Percentiles rank a stretch among this genome's conserved stretches.
These are phyloP conservation scores for Melanotaenia parkinsoni DNA, from an alignment of 2,797 vertebrate species.

Conservation along the genomic window DNA sequence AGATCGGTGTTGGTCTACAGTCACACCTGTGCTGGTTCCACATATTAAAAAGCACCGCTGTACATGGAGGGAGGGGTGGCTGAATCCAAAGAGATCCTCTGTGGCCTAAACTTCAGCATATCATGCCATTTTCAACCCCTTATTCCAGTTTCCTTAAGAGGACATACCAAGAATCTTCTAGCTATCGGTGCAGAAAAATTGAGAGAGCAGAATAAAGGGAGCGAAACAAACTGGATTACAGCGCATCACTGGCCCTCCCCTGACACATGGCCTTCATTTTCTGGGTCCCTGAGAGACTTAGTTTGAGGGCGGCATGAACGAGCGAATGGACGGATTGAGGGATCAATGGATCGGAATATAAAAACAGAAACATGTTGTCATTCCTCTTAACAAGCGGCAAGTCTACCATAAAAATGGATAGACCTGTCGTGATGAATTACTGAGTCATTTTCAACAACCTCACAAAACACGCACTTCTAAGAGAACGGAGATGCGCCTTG, in stretches of 20 bases:
- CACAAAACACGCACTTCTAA: conserved; percentile 32
- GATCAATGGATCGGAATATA: conserved; percentile 35
- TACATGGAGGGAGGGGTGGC: neutral
- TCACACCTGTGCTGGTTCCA: conserved; percentile 14
- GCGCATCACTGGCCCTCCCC: conserved; percentile 69
- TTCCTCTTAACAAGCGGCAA: conserved; percentile 30
- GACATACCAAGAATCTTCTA: conserved; percentile 52
- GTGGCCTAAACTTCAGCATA: conserved; percentile 37
- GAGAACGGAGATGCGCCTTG: conserved; percentile 25
- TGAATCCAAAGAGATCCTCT: conserved; percentile 24
- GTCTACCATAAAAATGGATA: conserved; percentile 47
- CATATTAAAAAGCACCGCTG: conserved; percentile 1
- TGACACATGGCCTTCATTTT: conserved; percentile 75
- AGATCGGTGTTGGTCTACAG: neutral
- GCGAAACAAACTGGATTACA: conserved; percentile 82
- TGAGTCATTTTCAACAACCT: conserved; percentile 48
- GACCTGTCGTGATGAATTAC: conserved; percentile 68
- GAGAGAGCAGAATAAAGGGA: conserved; percentile 71
- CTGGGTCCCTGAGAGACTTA: conserved; percentile 42
- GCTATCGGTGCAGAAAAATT: conserved; percentile 64
- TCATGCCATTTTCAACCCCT: conserved; percentile 26
- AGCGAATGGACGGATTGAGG: conserved; percentile 20
- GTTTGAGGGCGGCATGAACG: conserved; percentile 36
- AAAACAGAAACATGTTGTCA: conserved; percentile 27
- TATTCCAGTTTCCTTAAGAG: conserved; percentile 45